A percentile compares a stretch with the other conserved stretches of the same genome.
phyloP scores from a whole-genome alignment of 2,113 vertebrate species.

The Columba janthina region DNA sequence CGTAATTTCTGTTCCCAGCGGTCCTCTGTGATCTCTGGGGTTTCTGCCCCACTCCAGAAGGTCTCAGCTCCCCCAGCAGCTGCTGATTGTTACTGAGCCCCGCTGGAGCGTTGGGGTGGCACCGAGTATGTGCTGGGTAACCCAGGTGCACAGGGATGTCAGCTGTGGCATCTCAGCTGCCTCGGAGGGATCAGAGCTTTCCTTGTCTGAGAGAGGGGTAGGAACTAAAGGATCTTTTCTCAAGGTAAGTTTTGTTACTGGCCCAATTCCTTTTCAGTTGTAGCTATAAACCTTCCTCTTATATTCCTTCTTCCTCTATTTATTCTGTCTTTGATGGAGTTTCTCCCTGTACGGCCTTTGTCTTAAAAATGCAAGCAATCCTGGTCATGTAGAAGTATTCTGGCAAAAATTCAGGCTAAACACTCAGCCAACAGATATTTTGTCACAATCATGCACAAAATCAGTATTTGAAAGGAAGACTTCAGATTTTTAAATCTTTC shows the following conservation, averaged over 20 bases:
- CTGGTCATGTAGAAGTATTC: background rate
- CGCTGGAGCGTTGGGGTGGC: background rate
- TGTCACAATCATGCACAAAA: background rate
- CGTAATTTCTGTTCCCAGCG: background rate
- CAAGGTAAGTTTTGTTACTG: constrained; percentile 52
- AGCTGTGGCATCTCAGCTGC: constrained; percentile 39
- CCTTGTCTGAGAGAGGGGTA: background rate
- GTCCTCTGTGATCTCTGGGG: background rate
- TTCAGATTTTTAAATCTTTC: background rate
- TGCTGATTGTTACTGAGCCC: constrained; percentile 27
- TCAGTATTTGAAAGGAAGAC: background rate
- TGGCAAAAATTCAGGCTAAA: background rate
- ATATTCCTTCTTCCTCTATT: background rate
- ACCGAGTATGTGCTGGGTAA: background rate
- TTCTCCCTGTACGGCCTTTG: background rate
- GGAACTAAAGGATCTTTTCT: background rate
- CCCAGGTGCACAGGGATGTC: background rate
- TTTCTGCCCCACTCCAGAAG: background rate
- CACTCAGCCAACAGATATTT: background rate
- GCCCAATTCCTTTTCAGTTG: background rate
- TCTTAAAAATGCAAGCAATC: background rate
- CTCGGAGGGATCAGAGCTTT: background rate
- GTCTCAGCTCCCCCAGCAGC: constrained; percentile 6
- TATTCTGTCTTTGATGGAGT: background rate
- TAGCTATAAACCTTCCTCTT: background rate